A percentile compares a stretch with the other conserved stretches of the same genome.
These are phyloP conservation scores for Schrankia costaestrigalis DNA, from an alignment of 2,888 invertebrate genomes.

Conservation along the genomic window DNA sequence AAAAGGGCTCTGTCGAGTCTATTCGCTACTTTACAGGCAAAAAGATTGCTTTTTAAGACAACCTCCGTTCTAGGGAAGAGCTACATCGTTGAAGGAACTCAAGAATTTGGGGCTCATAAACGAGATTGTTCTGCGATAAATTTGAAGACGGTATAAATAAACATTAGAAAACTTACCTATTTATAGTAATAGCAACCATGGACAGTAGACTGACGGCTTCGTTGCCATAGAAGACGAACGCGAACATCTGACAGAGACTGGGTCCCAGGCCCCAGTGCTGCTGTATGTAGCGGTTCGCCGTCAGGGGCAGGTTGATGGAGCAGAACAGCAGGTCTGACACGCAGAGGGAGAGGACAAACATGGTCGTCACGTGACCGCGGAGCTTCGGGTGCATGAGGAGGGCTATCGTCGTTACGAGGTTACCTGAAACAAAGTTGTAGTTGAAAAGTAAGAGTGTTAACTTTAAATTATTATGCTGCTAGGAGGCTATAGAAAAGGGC, in stretches of 20 bases:
- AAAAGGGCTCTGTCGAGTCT: too few relatives aligned
- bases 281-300: conserved; percentile 90
- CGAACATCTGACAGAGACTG: conserved; percentile 90
- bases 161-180: conserved; percentile 84
- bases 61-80: too few relatives aligned
- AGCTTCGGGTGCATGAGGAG: conserved; percentile 89
- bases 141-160: too few relatives aligned
- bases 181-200: conserved; percentile 94
- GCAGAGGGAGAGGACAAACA: conserved; percentile 92
- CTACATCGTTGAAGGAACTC: too few relatives aligned
- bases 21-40: too few relatives aligned
- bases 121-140: too few relatives aligned
- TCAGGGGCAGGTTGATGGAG: conserved; percentile 90
- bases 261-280: conserved; percentile 91
- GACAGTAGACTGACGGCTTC: conserved; percentile 92
- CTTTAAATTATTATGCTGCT: too few relatives aligned
- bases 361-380: conserved; percentile 91
- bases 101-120: too few relatives aligned
- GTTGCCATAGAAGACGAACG: conserved; percentile 94
- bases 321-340: conserved; percentile 93
- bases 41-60: too few relatives aligned
- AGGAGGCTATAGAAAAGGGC: too few relatives aligned
- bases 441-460: too few relatives aligned
- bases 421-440: conserved; percentile 86
- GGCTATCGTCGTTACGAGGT: conserved; percentile 90